Evolutionary conservation across 2,888 invertebrate species (phyloP), one percentile per base, ranked within the genome.

Genomic region (Yponomeuta plumbellus): DNA sequence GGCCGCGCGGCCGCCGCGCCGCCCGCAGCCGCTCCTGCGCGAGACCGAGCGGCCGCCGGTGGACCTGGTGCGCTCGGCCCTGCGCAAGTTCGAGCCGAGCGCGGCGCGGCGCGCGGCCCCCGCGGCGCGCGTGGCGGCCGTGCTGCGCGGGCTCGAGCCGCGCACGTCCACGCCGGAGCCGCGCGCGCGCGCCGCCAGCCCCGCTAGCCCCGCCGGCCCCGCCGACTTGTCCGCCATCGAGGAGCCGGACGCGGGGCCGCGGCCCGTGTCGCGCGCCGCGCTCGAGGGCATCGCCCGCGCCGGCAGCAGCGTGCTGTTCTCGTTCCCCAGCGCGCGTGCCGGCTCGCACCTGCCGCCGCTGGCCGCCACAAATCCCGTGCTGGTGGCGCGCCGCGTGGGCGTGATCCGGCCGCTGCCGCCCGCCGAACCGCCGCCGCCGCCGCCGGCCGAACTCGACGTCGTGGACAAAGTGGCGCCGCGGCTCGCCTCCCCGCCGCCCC

Each of bases 31-130:
- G 1, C 86, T 95, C 63, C 92, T 95, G 75, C 94, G 94, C 73
- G 95, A 95, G 71, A 93, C 94, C 17, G 97, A 97, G 76, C 92
- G 97, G 64, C 98, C 98, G 1, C 97, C 97, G 21, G 95, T 95
- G 0, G 97, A 98, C 89, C 94, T 97, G 71, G 98, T 98, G 68
- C 96, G 96, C 75, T 95, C 96, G 69, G 95, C 97, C 17, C 93
- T 97, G 70, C 94, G 95, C 77, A 94, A 97, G 77, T 98, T 97
- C 86, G 97, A 98, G 81, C 92, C 92, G 61, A 91, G 93, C 0
- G 93, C 94, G 13, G 88, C 93, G 71, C 90, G 93, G 1, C 89
- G 92, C 26, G 79, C 94, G 13, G 52, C 64, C 34, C 92, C 92
- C 73, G 79, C 90, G 70, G 84, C 93, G 71, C 84, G 94, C n/a